Evolutionary conservation across 2,113 vertebrate genomes (phyloP).

Genomic region (Rhinichthys klamathensis): DNA sequence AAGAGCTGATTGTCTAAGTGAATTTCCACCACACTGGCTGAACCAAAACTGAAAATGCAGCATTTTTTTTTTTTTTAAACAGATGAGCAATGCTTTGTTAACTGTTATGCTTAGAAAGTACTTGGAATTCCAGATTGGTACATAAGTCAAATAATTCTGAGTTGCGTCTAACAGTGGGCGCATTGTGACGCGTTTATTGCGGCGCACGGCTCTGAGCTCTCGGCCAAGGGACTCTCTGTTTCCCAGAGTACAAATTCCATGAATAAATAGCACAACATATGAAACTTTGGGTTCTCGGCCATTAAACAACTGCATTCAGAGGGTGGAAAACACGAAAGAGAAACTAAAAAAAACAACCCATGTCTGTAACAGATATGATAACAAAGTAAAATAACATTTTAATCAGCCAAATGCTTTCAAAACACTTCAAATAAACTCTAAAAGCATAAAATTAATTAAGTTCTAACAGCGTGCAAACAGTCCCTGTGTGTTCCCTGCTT

Average conservation of each 20-base stretch:
- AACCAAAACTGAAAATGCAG: background rate
- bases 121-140: constrained; percentile 48
- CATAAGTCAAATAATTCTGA: constrained; percentile 59
- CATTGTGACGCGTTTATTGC: constrained; percentile 67
- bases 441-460: constrained; percentile 17
- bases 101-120: background rate
- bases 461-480: constrained; percentile 5
- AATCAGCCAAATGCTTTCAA: constrained; percentile 3
- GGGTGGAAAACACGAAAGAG: constrained; percentile 33
- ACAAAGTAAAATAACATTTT: background rate
- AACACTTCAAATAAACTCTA: background rate
- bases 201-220: constrained; percentile 47
- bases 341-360: background rate
- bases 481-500: background rate
- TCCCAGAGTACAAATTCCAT: constrained; percentile 56
- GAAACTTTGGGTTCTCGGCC: constrained; percentile 45
- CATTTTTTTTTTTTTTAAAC: background rate
- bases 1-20: constrained; percentile 27
- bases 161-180: constrained; percentile 63
- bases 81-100: background rate
- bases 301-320: constrained; percentile 10
- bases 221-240: constrained; percentile 69
- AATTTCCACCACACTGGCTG: background rate
- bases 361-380: background rate
- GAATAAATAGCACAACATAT: constrained; percentile 63